phyloP scores from a whole-genome alignment of 2,113 vertebrate species.

The Podarcis raffonei region DNA sequence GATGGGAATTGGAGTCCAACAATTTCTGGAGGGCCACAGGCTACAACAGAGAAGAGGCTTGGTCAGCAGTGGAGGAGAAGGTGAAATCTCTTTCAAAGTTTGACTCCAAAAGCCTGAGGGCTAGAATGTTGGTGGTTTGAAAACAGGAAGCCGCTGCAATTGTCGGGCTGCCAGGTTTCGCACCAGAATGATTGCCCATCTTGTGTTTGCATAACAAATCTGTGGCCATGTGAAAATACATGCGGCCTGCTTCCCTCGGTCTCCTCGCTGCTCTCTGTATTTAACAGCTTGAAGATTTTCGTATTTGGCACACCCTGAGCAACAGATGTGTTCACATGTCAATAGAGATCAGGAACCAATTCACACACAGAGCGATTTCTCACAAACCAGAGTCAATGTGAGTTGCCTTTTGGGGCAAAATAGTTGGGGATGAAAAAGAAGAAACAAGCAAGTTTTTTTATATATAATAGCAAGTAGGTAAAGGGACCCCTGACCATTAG shows the following conservation, averaged over 20 bases:
- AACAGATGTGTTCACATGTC: background rate
- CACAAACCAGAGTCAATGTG: background rate
- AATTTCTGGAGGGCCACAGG: background rate
- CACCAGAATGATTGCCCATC: background rate
- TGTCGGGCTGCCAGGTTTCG: background rate
- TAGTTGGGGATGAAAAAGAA: no score
- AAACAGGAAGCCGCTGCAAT: background rate
- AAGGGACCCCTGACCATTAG: no score
- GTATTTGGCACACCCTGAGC: background rate
- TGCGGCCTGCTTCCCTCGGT: background rate
- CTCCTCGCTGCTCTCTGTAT: background rate
- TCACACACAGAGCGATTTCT: no score
- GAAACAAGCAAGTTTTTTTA: no score
- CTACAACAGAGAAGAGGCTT: no score
- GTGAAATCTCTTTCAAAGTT: background rate
- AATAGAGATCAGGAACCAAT: background rate
- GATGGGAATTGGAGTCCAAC: background rate
- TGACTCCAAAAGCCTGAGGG: background rate
- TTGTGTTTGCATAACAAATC: conserved; percentile 25
- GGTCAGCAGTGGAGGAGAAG: no score
- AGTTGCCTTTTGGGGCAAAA: no score
- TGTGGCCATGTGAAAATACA: background rate
- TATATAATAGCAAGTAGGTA: no score
- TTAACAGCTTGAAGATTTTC: background rate
- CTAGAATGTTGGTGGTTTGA: background rate